Base-by-base conservation (phyloP, 2,888 invertebrate species). In the Gandaritis pyraliata region DNA sequence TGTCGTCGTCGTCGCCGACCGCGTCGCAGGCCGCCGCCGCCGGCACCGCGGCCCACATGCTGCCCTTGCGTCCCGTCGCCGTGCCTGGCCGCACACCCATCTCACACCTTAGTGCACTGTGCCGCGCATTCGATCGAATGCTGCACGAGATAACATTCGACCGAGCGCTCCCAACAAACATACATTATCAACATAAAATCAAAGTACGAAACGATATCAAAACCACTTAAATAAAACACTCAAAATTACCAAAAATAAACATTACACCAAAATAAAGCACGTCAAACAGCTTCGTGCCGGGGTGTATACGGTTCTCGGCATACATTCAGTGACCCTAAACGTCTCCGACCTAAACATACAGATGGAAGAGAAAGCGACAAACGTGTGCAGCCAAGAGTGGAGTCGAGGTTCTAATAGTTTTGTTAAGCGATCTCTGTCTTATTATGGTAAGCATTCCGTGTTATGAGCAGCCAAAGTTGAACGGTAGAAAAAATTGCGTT, bases 371-470 rank as follows among this genome's bases (percentile, higher is more conserved):
- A 81, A 91, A 92, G 91, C 91, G 74, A 83, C 81, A 77, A 89
- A 86, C 88, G 87, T 88, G 88, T 87, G 88, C 91, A 92, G 91
- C 91, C 91, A 90, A 92, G 83, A 91, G 89, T 91, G 88, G 88
- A 88, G 85, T 87, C 89, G 88, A 90, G 80, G 80, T 85, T 85
- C 90, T 90, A 90, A 90, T 90, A 91, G 88, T 90, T 87, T 81
- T 87, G 83, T 85, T 82, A 91, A 90, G 90, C 90, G 81, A 78
- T 85, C 84, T 82, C 81, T 78, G 85, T 84, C 74, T 85, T 81
- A 81, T 83, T 84, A 87, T 84, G 83, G 82, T 84, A 90, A 90
- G 91, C 91, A 90, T 91, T 90, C 88, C 85, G 90, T 91, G 90
- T 88, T 75, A 89, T 88, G 86, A 90, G 82, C 89, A 89, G 90